phyloP scores from a whole-genome alignment of 2,797 vertebrate genomes.

The Heterohyrax brucei region DNA sequence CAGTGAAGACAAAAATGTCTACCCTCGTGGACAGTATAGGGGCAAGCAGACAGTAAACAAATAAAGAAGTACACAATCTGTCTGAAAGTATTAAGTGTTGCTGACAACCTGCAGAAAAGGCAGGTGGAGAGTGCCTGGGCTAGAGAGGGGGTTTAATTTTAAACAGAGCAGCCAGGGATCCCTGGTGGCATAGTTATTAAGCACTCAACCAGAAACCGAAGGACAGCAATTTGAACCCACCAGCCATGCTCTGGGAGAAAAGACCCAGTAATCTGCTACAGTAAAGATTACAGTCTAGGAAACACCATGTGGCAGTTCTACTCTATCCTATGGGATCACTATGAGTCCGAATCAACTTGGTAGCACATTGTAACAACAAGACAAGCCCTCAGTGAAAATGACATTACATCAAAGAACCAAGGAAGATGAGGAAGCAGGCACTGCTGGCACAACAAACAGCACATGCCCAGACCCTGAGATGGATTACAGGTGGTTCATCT shows the following conservation, averaged over 20 bases:
- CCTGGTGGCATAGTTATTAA: neutral
- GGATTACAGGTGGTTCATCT: neutral
- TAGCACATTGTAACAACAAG: neutral
- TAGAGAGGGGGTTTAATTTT: neutral
- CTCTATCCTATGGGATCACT: neutral
- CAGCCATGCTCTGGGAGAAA: neutral
- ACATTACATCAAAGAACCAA: neutral
- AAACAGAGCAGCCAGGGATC: neutral
- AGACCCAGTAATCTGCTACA: neutral
- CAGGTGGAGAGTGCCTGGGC: rapidly evolving
- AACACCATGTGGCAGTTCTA: neutral
- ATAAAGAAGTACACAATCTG: rapidly evolving
- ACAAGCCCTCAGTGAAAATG: neutral
- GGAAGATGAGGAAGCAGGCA: neutral
- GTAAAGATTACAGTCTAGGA: neutral
- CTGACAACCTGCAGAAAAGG: neutral
- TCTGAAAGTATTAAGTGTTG: neutral
- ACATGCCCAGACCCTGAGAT: neutral
- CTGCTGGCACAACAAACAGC: neutral
- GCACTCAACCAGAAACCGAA: neutral
- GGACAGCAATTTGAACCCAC: neutral
- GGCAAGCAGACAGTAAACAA: neutral
- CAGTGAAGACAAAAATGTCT: neutral
- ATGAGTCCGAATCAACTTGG: too few species aligned
- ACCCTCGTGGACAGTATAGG: neutral